Base-by-base conservation (phyloP, 2,113 vertebrate species). In the Siniperca chuatsi region DNA sequence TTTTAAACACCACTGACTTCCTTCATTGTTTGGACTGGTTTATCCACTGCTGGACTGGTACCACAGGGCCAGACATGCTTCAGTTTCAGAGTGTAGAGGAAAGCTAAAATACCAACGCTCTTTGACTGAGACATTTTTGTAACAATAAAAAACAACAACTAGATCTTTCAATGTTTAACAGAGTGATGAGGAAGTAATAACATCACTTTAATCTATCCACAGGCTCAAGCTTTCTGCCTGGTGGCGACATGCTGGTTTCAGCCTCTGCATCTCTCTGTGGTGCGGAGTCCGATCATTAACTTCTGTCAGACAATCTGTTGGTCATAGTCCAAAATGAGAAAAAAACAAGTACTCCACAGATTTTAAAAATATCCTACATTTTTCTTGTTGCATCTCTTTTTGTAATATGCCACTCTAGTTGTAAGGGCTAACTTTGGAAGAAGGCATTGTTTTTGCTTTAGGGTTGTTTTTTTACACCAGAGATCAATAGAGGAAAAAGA, bases 401-500 rank as follows among this genome's bases (percentile, higher is more conserved):
- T 40, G 25, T 37, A 23, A 44, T 54, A 3, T 18, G 29, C 6
- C 10, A 40, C 11, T 55, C 4, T 54, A 7, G 29, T 35, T 16
- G 44, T 29, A 9, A 12, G 37, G 20, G 23, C 4, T 72, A 12
- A 5, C 48, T 68, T 75, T 67, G 65, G 57, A 0, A 35, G 46
- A 21, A 6, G 25, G n/a, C 35, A 13, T 16, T 25, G 50, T 88
- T 48, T 89, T 87, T 87, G 83, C 52, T 84, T 87, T 67, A 15
- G 42, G 66, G 50, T 80, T 87, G 58, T 86, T 86, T 77, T 71
- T 86, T 78, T 57, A 66, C 60, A 37, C 25, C 54, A 89, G 2
- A 42, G 64, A 87, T 93, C 89, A 83, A 90, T 88, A 84, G n/a
- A 76, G 72, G 68, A 71, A 81, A 89, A 79, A 23, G 23, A 4